A percentile compares a stretch with the other conserved stretches of the same genome.
Conservation (phyloP, 2,113 vertebrate genomes). For the Nanorana parkeri region DNA sequence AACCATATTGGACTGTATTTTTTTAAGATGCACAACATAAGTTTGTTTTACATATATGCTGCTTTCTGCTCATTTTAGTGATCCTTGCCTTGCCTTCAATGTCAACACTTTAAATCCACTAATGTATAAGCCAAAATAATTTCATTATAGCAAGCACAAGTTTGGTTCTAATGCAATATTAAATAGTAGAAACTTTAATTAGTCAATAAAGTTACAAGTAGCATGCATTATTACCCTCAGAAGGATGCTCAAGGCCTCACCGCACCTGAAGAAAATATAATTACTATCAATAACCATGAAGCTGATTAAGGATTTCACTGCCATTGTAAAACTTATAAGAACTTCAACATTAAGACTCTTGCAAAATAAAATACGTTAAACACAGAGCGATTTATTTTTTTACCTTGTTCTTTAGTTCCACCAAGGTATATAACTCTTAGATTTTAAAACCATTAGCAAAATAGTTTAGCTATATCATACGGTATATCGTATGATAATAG, state of each 20-base stretch:
- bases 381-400: constrained; percentile 28
- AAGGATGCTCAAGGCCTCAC: constrained; percentile 24
- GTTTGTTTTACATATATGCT: no score
- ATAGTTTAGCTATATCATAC: no score
- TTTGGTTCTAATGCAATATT: constrained; percentile 44
- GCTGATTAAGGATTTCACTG: constrained; percentile 47
- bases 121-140: not conserved
- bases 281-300: constrained; percentile 47
- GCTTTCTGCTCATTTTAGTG: no score
- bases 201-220: constrained; percentile 43
- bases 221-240: constrained; percentile 37
- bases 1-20: no score
- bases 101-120: not conserved
- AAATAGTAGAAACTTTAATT: constrained; percentile 50
- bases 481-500: no score
- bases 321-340: constrained; percentile 49
- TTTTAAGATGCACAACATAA: no score
- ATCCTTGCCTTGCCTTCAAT: constrained; percentile 7
- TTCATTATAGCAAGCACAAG: constrained; percentile 20
- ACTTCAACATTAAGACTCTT: constrained; percentile 34
- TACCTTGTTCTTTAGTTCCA: constrained; percentile 18
- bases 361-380: constrained; percentile 24
- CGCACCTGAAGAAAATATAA: constrained; percentile 47
- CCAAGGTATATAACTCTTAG: not conserved
- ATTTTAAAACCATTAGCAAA: not conserved